A percentile compares a stretch with the other conserved stretches of the same genome.
Conservation (phyloP, 2,888 invertebrate species). For the Callyntrura guangdongensis region DNA sequence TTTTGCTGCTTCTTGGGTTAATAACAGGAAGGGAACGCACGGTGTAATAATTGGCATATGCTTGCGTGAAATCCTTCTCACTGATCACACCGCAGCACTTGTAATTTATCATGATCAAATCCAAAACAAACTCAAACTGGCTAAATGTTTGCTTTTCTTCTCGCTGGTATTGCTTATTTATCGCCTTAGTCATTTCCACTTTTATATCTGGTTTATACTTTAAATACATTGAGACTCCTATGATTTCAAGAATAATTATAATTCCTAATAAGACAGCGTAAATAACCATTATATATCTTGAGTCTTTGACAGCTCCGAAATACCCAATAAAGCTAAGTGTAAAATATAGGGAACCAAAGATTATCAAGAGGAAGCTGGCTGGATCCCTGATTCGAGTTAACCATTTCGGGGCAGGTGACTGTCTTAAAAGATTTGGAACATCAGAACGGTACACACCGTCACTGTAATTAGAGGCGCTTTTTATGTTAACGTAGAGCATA, state of each 20-base stretch:
- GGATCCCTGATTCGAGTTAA: slow-evolving; percentile 63
- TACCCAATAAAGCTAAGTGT: slow-evolving; percentile 68
- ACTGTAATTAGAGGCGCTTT: slow-evolving; percentile 47
- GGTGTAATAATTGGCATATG: slow-evolving; percentile 60
- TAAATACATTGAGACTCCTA: slow-evolving; percentile 53
- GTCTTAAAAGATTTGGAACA: slow-evolving; percentile 54
- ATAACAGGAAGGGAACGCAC: slow-evolving; percentile 58
- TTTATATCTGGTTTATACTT: slow-evolving; percentile 71
- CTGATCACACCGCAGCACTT: slow-evolving; percentile 73
- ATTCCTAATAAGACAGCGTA: slow-evolving; percentile 27
- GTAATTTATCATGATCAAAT: slow-evolving; percentile 71
- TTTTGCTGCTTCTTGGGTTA: slow-evolving; percentile 45
- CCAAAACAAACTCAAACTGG: slow-evolving; percentile 72
- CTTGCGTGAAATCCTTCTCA: slow-evolving; percentile 67
- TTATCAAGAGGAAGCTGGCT: slow-evolving; percentile 66
- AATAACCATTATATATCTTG: slow-evolving; percentile 49
- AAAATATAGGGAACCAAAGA: slow-evolving; percentile 63
- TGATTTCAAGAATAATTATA: slow-evolving; percentile 32
- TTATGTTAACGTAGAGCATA: slow-evolving; percentile 27
- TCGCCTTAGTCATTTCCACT: slow-evolving; percentile 44
- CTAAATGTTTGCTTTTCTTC: slow-evolving; percentile 61
- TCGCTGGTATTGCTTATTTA: slow-evolving; percentile 60
- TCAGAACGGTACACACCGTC: slow-evolving; percentile 61
- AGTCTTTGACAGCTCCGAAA: slow-evolving; percentile 67
- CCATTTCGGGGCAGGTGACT: slow-evolving; percentile 60